Evolutionary conservation across 2,113 vertebrate species (phyloP).

Genomic region (Puma concolor): DNA sequence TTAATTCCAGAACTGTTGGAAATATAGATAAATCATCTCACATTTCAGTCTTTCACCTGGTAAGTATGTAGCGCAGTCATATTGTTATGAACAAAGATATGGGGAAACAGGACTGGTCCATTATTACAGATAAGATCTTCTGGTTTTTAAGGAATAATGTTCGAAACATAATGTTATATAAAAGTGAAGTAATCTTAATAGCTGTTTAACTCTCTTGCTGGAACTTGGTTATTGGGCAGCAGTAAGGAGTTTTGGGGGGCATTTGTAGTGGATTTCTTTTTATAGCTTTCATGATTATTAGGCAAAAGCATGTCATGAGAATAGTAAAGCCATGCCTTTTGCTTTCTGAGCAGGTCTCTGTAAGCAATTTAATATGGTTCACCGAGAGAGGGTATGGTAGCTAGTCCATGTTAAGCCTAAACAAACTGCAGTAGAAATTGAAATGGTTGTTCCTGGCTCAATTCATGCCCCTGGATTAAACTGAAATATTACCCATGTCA

Average conservation of each 20-base stretch:
- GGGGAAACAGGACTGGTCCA: neutral
- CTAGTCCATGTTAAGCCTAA: conserved; percentile 67
- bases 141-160: conserved; percentile 18
- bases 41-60: neutral
- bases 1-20: neutral
- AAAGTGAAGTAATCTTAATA: conserved; percentile 30
- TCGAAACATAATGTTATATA: neutral
- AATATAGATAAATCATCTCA: neutral
- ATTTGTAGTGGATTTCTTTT: conserved; percentile 39
- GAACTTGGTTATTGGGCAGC: neutral
- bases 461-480: conserved; percentile 74
- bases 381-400: conserved; percentile 24
- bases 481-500: conserved; percentile 71
- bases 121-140: neutral
- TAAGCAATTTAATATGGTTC: conserved; percentile 60
- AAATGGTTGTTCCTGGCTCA: conserved; percentile 77
- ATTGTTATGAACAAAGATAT: neutral
- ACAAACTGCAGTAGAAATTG: conserved; percentile 73
- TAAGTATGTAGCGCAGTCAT: neutral
- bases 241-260: neutral
- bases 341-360: conserved; percentile 12
- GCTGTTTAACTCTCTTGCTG: neutral
- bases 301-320: conserved; percentile 45
- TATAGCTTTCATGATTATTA: conserved; percentile 63
- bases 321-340: conserved; percentile 48